A percentile compares a stretch with the other conserved stretches of the same genome.
These are phyloP conservation scores for Polymixis flavicincta DNA, from an alignment of 2,888 invertebrate genomes.

Conservation along the genomic window DNA sequence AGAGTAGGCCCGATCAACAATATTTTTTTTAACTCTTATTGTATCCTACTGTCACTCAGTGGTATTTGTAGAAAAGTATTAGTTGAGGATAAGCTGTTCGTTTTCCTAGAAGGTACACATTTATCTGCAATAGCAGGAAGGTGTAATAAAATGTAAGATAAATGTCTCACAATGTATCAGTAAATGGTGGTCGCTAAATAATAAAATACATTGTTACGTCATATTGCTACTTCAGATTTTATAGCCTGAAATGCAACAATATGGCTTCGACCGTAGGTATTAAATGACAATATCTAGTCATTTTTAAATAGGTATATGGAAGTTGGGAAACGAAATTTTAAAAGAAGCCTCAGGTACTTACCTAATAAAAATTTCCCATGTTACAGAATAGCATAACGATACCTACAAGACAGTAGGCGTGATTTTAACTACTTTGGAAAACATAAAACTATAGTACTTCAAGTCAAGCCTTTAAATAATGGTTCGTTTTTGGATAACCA, in stretches of 20 bases:
- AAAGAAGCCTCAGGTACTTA: background rate
- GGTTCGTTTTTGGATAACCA: background rate
- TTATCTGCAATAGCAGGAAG: background rate
- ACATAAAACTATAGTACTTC: background rate
- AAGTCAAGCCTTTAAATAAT: background rate
- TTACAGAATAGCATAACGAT: background rate
- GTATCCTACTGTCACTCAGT: background rate
- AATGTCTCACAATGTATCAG: conserved; percentile 39
- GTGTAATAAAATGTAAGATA: conserved; percentile 22
- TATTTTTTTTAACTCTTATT: too few species aligned
- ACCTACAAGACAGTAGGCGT: background rate
- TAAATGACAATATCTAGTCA: background rate
- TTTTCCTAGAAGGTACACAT: background rate
- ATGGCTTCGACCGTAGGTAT: background rate
- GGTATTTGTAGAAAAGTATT: background rate
- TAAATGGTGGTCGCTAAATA: conserved; percentile 24
- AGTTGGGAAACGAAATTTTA: background rate
- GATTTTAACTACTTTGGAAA: background rate
- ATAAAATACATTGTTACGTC: conserved; percentile 61
- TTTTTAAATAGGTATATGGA: background rate
- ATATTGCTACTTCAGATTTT: conserved; percentile 59
- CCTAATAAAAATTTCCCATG: background rate
- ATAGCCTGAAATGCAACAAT: conserved; percentile 43
- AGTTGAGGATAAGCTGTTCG: too few species aligned
- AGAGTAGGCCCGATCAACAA: too few species aligned